Evolutionary conservation across 1,140 invertebrate genomes (phyloP), one percentile per base, ranked within the genome.

Genomic region (Drosophila gunungcola): DNA sequence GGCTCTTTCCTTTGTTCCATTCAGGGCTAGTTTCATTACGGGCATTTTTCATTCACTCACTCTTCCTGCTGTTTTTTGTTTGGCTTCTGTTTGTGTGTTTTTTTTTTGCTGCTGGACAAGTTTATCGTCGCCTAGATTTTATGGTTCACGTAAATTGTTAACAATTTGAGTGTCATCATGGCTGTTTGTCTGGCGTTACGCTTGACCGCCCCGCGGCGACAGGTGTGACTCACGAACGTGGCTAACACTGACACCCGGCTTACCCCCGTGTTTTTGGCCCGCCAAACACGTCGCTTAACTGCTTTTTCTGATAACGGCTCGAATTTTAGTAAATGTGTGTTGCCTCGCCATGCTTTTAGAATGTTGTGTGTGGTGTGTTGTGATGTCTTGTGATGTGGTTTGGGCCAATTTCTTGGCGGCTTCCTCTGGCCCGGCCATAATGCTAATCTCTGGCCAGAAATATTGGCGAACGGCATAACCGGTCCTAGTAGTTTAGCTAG

Each of bases 231-330:
- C 82, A 85, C 77, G 52, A 74, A 82, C 61, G 60, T 65, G 83
- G 79, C 61, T 83, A 88, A 83, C 82, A 88, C 61, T 83, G 83
- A 83, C 82, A 88, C 61, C 83, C 83, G 62, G 74, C 69, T 85
- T 86, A 85, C 82, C 82, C 86, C 69, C 86, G 55, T 70, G 74
- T 56, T 80, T 85, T 78, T 82, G 74, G 85, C 79, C 78, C 60
- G 64, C 60, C 80, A 70, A 85, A 82, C 82, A 75, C 82, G 78
- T 75, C 78, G 72, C 11, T 55, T 5, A 32, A 41, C 25, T 75
- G 65, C 1, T 21, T 21, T 21, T 21, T 21, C 70, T 85, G 84
- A 85, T 80, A 72, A 64, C 68, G 63, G 56, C 41, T 58, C 25
- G 25, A 41, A 46, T 79, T 83, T 64, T 72, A 70, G 1, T 21